These are phyloP conservation scores for Oncopeltus fasciatus DNA, from an alignment of 1,140 invertebrate species.

Conservation along the genomic window DNA sequence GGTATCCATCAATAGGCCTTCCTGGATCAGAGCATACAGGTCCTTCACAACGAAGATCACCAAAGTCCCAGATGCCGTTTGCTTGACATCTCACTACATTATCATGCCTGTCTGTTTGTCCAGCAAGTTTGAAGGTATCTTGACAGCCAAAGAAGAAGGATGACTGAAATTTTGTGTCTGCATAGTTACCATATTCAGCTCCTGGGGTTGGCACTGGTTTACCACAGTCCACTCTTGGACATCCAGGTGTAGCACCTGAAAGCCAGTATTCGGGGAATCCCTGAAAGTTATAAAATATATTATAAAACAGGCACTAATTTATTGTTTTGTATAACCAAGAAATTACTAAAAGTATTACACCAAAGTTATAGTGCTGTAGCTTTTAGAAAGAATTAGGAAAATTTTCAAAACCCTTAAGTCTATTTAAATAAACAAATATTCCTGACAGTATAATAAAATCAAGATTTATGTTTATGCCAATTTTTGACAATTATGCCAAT, in stretches of 20 bases:
- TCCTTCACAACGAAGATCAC: constrained; percentile 86
- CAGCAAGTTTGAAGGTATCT: constrained; percentile 85
- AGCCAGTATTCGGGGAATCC: constrained; percentile 85
- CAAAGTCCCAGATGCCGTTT: constrained; percentile 93
- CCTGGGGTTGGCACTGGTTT: constrained; percentile 75
- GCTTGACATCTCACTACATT: constrained; percentile 82
- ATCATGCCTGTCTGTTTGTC: constrained; percentile 78
- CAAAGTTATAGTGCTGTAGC: too few species aligned
- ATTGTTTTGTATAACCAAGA: too few species aligned
- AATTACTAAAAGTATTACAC: too few species aligned
- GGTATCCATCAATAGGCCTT: constrained; percentile 76
- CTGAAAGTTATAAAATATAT: too few species aligned
- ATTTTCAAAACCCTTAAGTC: too few species aligned
- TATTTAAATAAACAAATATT: too few species aligned
- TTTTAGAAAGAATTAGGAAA: too few species aligned
- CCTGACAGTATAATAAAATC: too few species aligned
- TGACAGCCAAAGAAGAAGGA: constrained; percentile 94
- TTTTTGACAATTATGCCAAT: too few species aligned
- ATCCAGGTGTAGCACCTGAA: constrained; percentile 68
- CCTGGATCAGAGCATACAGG: constrained; percentile 92
- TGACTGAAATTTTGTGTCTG: constrained; percentile 77
- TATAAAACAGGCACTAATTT: too few species aligned
- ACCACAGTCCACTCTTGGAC: constrained; percentile 77
- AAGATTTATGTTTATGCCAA: too few species aligned
- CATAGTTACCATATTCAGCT: constrained; percentile 74